Evolutionary conservation across 2,888 invertebrate genomes (phyloP).

Genomic region (Barypeithes pellucidus): DNA sequence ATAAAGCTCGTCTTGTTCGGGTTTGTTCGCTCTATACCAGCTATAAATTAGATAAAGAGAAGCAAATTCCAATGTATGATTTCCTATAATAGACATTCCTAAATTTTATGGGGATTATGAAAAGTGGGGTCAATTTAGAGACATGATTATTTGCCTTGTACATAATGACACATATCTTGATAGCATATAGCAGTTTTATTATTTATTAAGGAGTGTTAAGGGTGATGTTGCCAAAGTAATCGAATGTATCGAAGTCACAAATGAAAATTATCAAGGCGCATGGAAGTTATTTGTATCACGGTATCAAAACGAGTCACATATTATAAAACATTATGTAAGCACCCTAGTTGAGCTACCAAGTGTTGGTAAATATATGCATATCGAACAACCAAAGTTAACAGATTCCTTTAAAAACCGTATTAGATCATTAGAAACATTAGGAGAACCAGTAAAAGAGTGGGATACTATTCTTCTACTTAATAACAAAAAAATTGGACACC

Average conservation of each 20-base stretch:
- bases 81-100: conserved; percentile 36
- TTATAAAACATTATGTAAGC: conserved; percentile 46
- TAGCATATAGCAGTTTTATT: conserved; percentile 51
- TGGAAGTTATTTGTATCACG: conserved; percentile 49
- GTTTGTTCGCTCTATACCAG: too few relatives aligned
- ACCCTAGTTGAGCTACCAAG: conserved; percentile 9
- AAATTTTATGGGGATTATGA: conserved; percentile 51
- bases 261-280: conserved; percentile 53
- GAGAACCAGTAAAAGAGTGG: conserved; percentile 22
- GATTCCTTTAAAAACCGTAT: conserved; percentile 22
- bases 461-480: conserved; percentile 28
- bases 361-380: conserved; percentile 9
- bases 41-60: too few relatives aligned
- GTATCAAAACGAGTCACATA: conserved; percentile 53
- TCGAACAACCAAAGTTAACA: neutral
- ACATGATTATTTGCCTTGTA: conserved; percentile 51
- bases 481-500: neutral
- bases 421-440: neutral
- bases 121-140: conserved; percentile 51
- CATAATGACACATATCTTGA: conserved; percentile 46
- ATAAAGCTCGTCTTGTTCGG: too few relatives aligned
- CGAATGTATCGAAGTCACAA: conserved; percentile 49
- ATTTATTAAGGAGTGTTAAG: conserved; percentile 48
- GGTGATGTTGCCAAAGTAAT: conserved; percentile 50
- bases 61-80: too few relatives aligned